A percentile compares a stretch with the other conserved stretches of the same genome.
phyloP scores from a whole-genome alignment of 2,888 invertebrate species.

The Gisinianus flammeolus region DNA sequence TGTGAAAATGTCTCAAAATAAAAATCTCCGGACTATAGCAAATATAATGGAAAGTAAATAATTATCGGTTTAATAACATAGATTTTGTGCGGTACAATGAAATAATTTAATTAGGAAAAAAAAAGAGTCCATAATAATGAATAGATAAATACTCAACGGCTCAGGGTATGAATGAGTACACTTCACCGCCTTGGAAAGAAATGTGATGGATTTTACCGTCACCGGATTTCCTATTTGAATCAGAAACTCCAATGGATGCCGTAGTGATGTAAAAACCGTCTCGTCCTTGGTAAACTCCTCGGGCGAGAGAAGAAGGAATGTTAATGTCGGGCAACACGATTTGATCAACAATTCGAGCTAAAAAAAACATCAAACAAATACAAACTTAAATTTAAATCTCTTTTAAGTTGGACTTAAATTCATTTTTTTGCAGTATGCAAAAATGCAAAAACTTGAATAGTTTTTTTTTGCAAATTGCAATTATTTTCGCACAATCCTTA shows the following conservation, averaged over 20 bases:
- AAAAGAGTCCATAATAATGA: no score
- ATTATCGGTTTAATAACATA: no score
- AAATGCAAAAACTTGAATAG: not conserved
- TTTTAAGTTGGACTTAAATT: not conserved
- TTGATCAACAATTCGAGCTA: conserved; percentile 41
- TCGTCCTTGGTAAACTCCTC: conserved; percentile 36
- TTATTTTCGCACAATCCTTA: not conserved
- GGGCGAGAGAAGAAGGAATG: conserved; percentile 42
- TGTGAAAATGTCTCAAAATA: no score
- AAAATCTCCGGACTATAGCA: no score
- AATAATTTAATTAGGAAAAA: no score
- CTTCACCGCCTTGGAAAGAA: conserved; percentile 35
- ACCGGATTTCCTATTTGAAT: conserved; percentile 16
- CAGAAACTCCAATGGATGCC: conserved; percentile 1
- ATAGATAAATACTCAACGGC: not conserved
- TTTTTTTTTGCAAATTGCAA: not conserved
- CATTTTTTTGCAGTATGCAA: no score
- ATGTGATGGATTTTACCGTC: conserved; percentile 44
- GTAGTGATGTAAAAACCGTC: conserved; percentile 43
- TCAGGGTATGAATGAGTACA: conserved; percentile 24
- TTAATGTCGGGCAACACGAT: conserved; percentile 26
- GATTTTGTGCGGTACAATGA: no score
- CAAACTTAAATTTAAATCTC: not conserved
- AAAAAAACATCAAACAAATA: not conserved
- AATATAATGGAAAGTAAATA: no score